Conservation (phyloP, 2,797 vertebrate species). For the Pempheris klunzingeri region DNA sequence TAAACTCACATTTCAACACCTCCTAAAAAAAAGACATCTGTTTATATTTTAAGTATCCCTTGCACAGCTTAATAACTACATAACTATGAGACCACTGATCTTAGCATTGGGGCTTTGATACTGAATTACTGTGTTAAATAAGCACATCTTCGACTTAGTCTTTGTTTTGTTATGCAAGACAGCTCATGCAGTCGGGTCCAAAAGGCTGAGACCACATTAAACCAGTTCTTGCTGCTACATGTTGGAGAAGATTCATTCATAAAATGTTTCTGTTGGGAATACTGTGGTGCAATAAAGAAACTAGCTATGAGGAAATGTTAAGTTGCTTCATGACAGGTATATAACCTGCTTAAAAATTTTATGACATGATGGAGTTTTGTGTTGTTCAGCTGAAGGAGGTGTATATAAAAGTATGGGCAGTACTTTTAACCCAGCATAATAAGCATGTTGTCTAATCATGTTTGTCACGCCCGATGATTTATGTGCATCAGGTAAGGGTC, state of each 20-base stretch:
- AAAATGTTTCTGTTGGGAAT: background rate
- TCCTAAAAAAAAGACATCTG: background rate
- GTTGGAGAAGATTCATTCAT: constrained; percentile 17
- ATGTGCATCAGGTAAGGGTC: background rate
- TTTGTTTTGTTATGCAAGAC: constrained; percentile 28
- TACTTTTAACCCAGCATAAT: constrained; percentile 6
- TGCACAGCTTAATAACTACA: background rate
- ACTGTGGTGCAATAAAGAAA: constrained; percentile 15
- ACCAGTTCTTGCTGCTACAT: constrained; percentile 4
- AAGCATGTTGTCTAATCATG: constrained; percentile 38
- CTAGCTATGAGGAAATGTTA: background rate
- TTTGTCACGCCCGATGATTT: constrained; percentile 34
- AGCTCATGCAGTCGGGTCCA: too few relatives aligned
- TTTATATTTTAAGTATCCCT: background rate
- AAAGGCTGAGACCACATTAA: too few relatives aligned
- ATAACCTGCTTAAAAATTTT: background rate
- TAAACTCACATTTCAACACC: background rate
- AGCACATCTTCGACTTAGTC: background rate
- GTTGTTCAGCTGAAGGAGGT: background rate
- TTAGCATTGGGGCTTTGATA: background rate
- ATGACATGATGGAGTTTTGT: constrained; percentile 17
- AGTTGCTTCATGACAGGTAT: background rate
- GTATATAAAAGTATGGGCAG: background rate
- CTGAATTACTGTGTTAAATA: background rate
- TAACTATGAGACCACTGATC: background rate